These are phyloP conservation scores for Gymnoscopelus microlampas DNA, from an alignment of 2,797 vertebrate genomes.

Conservation along the genomic window DNA sequence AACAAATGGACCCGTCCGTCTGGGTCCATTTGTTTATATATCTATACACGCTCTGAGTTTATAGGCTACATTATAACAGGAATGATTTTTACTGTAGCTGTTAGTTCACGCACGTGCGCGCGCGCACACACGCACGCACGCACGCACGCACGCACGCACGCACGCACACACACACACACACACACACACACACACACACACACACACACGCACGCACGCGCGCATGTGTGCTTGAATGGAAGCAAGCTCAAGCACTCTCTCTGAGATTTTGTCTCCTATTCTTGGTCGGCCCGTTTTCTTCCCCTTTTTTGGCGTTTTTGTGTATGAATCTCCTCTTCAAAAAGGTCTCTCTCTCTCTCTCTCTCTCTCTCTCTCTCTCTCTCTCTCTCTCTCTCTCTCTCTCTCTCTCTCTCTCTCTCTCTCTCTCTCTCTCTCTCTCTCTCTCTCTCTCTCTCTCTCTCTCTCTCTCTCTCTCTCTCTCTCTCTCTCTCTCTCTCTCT, in stretches of 20 bases:
- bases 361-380: too few species aligned
- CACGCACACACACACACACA: slow-evolving; percentile 24
- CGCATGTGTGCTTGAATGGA: too few species aligned
- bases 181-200: slow-evolving; percentile 15
- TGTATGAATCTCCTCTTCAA: slow-evolving; percentile 50
- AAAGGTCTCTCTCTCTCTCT: slow-evolving; percentile 10
- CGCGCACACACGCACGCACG: background rate
- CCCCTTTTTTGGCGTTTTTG: slow-evolving; percentile 34
- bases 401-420: background rate
- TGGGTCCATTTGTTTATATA: too few species aligned
- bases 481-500: background rate
- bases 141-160: slow-evolving; percentile 1
- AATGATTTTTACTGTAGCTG: too few species aligned
- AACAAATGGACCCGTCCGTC: too few species aligned
- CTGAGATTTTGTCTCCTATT: slow-evolving; percentile 61
- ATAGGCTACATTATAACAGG: too few species aligned
- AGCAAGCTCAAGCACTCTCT: slow-evolving; percentile 9
- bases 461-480: background rate
- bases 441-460: background rate
- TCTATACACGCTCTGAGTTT: too few species aligned
- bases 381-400: slow-evolving; percentile 14
- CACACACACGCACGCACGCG: background rate
- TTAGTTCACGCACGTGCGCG: background rate
- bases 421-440: background rate
- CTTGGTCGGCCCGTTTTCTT: slow-evolving; percentile 43